Percentiles rank a stretch among this genome's conserved stretches.
Evolutionary conservation across 2,797 vertebrate species (phyloP).

Genomic region (Pangasius larnaudii): DNA sequence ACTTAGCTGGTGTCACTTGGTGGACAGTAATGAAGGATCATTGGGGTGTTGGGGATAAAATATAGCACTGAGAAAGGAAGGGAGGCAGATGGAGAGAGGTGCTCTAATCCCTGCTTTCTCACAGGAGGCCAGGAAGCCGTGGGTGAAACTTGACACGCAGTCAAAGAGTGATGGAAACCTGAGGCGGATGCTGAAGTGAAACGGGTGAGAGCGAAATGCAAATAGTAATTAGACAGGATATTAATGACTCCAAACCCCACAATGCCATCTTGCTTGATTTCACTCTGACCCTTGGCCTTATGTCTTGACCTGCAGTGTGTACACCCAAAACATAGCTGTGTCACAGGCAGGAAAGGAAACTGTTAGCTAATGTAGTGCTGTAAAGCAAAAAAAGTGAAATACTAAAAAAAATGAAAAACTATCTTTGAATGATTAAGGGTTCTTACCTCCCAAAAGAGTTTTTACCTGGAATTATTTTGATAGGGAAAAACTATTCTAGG

Average conservation of each 20-base stretch:
- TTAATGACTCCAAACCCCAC: slow-evolving; percentile 50
- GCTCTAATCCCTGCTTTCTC: slow-evolving; percentile 41
- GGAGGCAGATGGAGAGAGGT: slow-evolving; percentile 36
- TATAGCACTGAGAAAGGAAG: slow-evolving; percentile 34
- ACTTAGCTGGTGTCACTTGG: slow-evolving; percentile 8
- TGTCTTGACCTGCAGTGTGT: slow-evolving; percentile 29
- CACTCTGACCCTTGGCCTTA: slow-evolving; percentile 52
- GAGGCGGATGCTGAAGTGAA: slow-evolving; percentile 37
- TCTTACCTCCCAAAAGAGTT: neutral
- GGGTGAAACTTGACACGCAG: slow-evolving; percentile 47
- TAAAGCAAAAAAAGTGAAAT: neutral
- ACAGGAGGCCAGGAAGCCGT: slow-evolving; percentile 9
- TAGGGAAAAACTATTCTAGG: neutral
- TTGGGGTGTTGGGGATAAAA: slow-evolving; percentile 16
- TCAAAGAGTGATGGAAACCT: slow-evolving; percentile 35
- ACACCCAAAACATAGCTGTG: slow-evolving; percentile 19
- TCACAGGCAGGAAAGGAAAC: neutral
- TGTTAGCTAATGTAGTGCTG: neutral
- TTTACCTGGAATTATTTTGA: neutral
- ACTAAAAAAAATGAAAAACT: neutral
- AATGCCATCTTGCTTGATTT: slow-evolving; percentile 47
- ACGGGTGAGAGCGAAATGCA: slow-evolving; percentile 45
- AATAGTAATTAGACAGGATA: slow-evolving; percentile 57
- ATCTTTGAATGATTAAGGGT: neutral
- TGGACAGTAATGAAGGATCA: slow-evolving; percentile 28